phyloP scores from a whole-genome alignment of 2,888 invertebrate genomes.

The Bellardia bayeri region DNA sequence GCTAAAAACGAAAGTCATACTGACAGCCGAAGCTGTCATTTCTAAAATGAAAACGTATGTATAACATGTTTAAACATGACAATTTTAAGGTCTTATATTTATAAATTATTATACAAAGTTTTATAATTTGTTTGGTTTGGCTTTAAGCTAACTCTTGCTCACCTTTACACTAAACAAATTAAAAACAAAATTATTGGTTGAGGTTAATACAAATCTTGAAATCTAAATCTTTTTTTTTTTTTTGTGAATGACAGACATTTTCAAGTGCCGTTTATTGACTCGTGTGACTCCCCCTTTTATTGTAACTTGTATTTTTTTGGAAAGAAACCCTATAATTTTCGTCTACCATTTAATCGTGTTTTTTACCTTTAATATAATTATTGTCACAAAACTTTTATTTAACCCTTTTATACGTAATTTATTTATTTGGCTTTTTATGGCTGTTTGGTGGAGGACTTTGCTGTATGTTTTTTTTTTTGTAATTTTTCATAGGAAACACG shows the following conservation, averaged over 20 bases:
- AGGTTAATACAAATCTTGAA: background rate
- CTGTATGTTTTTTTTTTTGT: background rate
- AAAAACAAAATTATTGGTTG: too few species aligned
- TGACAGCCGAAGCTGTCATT: slow-evolving; percentile 51
- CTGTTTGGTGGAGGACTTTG: slow-evolving; percentile 30
- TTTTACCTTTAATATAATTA: slow-evolving; percentile 54
- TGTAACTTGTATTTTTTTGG: background rate
- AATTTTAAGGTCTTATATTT: slow-evolving; percentile 38
- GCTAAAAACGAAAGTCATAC: slow-evolving; percentile 39
- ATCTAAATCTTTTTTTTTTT: background rate
- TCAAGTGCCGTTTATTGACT: slow-evolving; percentile 56
- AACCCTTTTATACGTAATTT: slow-evolving; percentile 25
- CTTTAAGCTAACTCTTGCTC: too few species aligned
- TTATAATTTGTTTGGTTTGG: slow-evolving; percentile 21
- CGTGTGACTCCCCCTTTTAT: slow-evolving; percentile 10
- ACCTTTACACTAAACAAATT: too few species aligned
- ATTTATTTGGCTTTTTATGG: slow-evolving; percentile 3
- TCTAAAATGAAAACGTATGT: background rate
- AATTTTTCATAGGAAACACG: slow-evolving; percentile 54
- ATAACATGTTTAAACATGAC: slow-evolving; percentile 42
- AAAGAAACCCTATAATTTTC: slow-evolving; percentile 51
- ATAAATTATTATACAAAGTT: background rate
- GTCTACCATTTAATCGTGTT: slow-evolving; percentile 44
- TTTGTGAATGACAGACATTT: slow-evolving; percentile 19
- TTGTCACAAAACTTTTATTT: slow-evolving; percentile 67